Conservation (phyloP, 1,140 invertebrate species). For the Pissodes strobi region DNA sequence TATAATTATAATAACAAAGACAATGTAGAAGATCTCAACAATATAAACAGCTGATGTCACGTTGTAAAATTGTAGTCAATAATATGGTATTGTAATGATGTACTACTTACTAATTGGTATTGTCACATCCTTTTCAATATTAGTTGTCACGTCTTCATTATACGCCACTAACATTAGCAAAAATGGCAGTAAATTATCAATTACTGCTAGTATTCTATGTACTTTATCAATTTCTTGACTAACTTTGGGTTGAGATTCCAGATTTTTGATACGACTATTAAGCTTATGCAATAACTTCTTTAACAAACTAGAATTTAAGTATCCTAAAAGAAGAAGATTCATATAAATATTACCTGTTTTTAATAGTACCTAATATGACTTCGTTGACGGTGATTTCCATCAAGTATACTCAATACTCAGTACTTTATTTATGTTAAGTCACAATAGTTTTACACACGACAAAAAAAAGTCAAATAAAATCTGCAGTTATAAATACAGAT, state of each 20-base stretch:
- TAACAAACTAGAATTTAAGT: conserved; percentile 40
- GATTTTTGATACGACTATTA: conserved; percentile 44
- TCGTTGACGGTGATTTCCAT: too few relatives aligned
- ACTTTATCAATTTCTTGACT: conserved; percentile 44
- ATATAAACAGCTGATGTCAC: conserved; percentile 12
- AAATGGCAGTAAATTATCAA: conserved; percentile 60
- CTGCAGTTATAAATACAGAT: too few relatives aligned
- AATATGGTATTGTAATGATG: too few relatives aligned
- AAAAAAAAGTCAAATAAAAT: too few relatives aligned
- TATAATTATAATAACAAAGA: too few relatives aligned
- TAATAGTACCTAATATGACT: too few relatives aligned
- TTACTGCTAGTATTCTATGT: conserved; percentile 51
- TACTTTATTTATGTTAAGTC: too few relatives aligned
- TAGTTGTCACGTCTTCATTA: conserved; percentile 54
- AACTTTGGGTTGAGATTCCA: conserved; percentile 44
- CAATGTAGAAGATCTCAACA: too few relatives aligned
- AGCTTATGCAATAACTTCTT: conserved; percentile 47
- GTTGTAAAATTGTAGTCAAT: too few relatives aligned
- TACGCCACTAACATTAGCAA: conserved; percentile 59
- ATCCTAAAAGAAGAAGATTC: conserved; percentile 34
- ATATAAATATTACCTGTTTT: too few relatives aligned
- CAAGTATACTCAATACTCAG: too few relatives aligned
- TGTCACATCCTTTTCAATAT: conserved; percentile 52
- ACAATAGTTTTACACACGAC: too few relatives aligned
- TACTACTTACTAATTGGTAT: conserved; percentile 56